Evolutionary conservation across 2,797 vertebrate genomes (phyloP).

Genomic region (Hoplostethus atlanticus): DNA sequence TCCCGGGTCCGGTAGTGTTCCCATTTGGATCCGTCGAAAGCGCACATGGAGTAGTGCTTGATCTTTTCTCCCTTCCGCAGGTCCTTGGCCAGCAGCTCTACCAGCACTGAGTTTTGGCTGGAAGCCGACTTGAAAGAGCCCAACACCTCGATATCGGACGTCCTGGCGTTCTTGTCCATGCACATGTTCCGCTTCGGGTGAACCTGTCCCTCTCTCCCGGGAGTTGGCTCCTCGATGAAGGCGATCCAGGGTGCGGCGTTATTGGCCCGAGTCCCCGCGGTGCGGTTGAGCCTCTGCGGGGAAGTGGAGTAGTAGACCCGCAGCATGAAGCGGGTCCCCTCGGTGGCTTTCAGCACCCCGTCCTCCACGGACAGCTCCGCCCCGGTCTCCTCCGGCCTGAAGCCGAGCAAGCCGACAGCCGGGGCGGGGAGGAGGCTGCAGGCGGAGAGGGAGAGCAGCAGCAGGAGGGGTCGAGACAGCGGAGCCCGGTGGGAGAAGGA

Average conservation of each 20-base stretch:
- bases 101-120: constrained; percentile 91
- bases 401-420: constrained; percentile 87
- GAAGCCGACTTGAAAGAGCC: constrained; percentile 88
- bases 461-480: constrained; percentile 80
- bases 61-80: constrained; percentile 91
- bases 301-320: constrained; percentile 89
- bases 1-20: constrained; percentile 91
- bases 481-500: constrained; percentile 61
- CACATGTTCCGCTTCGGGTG: constrained; percentile 86
- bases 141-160: constrained; percentile 93
- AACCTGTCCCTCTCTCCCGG: constrained; percentile 81
- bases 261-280: constrained; percentile 69
- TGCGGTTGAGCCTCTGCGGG: constrained; percentile 82
- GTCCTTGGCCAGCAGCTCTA: constrained; percentile 91
- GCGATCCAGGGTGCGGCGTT: constrained; percentile 89
- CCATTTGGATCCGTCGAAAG: constrained; percentile 93
- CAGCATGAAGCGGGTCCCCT: constrained; percentile 93
- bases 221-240: constrained; percentile 91
- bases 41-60: constrained; percentile 94
- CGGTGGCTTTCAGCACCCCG: constrained; percentile 92
- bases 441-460: constrained; percentile 78
- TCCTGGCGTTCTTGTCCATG: constrained; percentile 89
- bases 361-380: constrained; percentile 90
- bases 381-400: constrained; percentile 93
- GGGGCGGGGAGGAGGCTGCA: constrained; percentile 79